Evolutionary conservation across 2,113 vertebrate genomes (phyloP).

Genomic region (Pipra filicauda): DNA sequence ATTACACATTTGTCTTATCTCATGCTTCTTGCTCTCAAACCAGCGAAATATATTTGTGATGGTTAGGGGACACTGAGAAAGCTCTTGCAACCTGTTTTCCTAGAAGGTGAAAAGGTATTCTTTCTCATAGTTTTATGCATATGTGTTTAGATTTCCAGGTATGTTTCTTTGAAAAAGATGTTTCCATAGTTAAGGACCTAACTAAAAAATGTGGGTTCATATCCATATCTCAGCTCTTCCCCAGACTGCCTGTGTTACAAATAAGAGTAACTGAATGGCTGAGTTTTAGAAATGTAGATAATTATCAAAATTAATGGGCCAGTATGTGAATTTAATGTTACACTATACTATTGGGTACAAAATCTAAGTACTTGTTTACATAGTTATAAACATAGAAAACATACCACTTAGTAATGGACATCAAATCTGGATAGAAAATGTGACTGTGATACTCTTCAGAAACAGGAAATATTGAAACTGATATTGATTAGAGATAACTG

Average conservation of each 20-base stretch:
- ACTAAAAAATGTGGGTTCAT: not conserved
- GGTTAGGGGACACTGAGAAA: not conserved
- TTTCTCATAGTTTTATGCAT: not conserved
- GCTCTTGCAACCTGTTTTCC: slow-evolving; percentile 18
- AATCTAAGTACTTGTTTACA: not conserved
- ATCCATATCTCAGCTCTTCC: not conserved
- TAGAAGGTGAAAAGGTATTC: not conserved
- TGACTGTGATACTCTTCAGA: not conserved
- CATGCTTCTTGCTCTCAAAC: slow-evolving; percentile 73
- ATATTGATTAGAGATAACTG: not conserved
- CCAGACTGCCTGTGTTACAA: not conserved
- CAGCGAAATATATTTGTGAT: slow-evolving; percentile 51
- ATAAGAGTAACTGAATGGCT: not conserved
- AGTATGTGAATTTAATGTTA: not conserved
- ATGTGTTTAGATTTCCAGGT: not conserved
- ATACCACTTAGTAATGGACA: not conserved
- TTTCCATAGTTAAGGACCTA: not conserved
- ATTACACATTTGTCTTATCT: slow-evolving; percentile 82
- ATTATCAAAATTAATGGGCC: not conserved
- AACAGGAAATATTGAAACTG: not conserved
- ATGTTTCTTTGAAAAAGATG: not conserved
- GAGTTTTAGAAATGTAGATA: not conserved
- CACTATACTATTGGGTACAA: not conserved
- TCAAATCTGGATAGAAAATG: not conserved
- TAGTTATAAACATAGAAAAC: not conserved